A percentile compares a stretch with the other conserved stretches of the same genome.
Conservation (phyloP, 2,797 vertebrate species). For the Champsocephalus esox region DNA sequence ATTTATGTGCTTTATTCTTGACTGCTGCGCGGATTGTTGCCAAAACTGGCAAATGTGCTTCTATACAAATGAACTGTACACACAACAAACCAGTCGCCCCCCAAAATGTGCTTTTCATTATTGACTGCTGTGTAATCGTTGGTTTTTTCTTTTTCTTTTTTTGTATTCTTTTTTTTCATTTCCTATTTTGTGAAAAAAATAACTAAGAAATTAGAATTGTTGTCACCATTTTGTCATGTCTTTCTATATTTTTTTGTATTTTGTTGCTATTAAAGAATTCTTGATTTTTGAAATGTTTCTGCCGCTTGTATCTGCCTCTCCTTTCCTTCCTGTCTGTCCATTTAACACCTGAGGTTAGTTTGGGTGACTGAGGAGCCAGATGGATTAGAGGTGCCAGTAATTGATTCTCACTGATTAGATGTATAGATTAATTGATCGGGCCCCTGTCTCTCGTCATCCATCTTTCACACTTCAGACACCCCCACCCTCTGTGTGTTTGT, state of each 20-base stretch:
- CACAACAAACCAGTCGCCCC: conserved; percentile 68
- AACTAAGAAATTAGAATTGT: conserved; percentile 55
- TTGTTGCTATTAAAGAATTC: conserved; percentile 82
- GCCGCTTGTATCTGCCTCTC: conserved; percentile 45
- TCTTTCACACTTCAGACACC: conserved; percentile 44
- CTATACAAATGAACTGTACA: conserved; percentile 74
- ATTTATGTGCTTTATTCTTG: conserved; percentile 84
- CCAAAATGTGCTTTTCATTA: conserved; percentile 81
- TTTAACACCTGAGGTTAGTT: conserved; percentile 40
- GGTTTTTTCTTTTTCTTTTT: conserved; percentile 19
- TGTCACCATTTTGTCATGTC: conserved; percentile 76
- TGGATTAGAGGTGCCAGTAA: conserved; percentile 43
- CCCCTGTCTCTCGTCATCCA: conserved; percentile 54
- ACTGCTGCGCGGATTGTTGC: conserved; percentile 80
- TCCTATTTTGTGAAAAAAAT: conserved; percentile 40
- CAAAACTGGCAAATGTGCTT: conserved; percentile 79
- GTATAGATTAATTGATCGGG: conserved; percentile 77
- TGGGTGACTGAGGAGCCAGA: conserved; percentile 40
- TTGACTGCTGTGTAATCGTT: conserved; percentile 73
- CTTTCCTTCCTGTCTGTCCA: conserved; percentile 31
- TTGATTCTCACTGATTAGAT: conserved; percentile 78
- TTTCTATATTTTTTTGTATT: conserved; percentile 77
- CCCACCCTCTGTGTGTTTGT: background rate
- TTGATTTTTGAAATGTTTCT: conserved; percentile 78
- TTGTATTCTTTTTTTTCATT: conserved; percentile 57